Evolutionary conservation across 2,113 vertebrate species (phyloP).

Genomic region (Sminthopsis crassicaudata): DNA sequence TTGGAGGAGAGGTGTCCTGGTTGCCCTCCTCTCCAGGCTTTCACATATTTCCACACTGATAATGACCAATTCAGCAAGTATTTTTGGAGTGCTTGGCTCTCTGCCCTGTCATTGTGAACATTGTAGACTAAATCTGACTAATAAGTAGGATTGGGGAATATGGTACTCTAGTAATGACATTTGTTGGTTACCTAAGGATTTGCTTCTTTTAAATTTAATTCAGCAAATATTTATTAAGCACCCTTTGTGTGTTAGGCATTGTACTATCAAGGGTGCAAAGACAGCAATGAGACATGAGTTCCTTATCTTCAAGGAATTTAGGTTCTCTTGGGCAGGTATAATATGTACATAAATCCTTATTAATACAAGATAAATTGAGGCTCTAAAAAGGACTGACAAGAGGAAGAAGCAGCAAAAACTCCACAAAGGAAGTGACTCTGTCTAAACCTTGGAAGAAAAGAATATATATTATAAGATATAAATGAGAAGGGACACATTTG

Average conservation of each 20-base stretch:
- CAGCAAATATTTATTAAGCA: not conserved
- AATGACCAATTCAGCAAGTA: not conserved
- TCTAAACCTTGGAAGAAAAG: not conserved
- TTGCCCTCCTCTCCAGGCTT: not conserved
- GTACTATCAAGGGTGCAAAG: not conserved
- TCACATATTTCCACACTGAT: not conserved
- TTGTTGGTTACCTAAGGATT: not conserved
- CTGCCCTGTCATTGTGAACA: not conserved
- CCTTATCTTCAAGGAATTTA: not conserved
- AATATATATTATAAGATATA: not conserved
- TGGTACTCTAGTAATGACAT: not conserved
- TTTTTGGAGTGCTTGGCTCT: not conserved
- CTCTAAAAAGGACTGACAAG: not conserved
- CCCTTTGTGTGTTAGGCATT: not conserved
- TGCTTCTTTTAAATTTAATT: not conserved
- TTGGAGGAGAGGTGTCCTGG: not conserved
- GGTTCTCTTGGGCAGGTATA: not conserved
- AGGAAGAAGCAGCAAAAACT: not conserved
- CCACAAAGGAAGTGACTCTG: not conserved
- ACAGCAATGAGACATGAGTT: not conserved
- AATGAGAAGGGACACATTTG: not conserved
- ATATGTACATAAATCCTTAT: not conserved
- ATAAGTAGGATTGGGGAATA: not conserved
- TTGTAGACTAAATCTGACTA: not conserved
- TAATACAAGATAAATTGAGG: not conserved